Percentiles rank a stretch among this genome's conserved stretches.
Conservation (phyloP, 2,888 invertebrate species). For the Pammene fasciana region DNA sequence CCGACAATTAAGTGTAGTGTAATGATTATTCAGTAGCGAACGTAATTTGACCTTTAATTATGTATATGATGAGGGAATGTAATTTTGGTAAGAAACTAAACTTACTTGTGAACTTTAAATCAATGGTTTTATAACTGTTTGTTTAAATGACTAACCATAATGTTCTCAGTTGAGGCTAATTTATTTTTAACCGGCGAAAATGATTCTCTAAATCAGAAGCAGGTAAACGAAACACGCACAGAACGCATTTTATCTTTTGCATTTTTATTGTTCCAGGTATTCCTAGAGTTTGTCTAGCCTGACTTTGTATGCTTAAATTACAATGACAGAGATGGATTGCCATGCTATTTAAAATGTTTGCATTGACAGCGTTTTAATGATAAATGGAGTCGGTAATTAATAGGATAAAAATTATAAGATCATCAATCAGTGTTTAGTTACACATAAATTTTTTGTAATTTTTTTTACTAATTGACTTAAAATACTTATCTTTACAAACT, state of each 20-base stretch:
- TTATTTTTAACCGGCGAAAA: no score
- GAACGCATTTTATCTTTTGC: no score
- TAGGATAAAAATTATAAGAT: not conserved
- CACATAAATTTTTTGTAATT: no score
- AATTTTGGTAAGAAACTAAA: slow-evolving; percentile 1
- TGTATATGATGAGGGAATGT: slow-evolving; percentile 9
- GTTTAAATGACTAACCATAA: no score
- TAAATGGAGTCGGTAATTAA: not conserved
- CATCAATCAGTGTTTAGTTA: not conserved
- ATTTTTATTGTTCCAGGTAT: no score
- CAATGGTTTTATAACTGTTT: not conserved
- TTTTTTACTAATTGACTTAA: no score
- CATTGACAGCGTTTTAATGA: not conserved
- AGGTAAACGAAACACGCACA: no score
- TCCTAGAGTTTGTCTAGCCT: no score
- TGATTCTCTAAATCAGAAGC: no score
- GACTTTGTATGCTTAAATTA: not conserved
- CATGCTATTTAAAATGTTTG: not conserved
- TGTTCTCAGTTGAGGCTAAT: no score
- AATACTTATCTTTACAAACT: no score
- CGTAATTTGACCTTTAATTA: slow-evolving; percentile 32
- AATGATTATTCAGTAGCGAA: slow-evolving; percentile 25
- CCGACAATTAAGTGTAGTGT: slow-evolving; percentile 41
- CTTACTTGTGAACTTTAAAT: not conserved
- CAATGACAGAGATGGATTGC: not conserved